Evolutionary conservation across 2,113 vertebrate genomes (phyloP).

Genomic region (Phylloscopus whistleri): DNA sequence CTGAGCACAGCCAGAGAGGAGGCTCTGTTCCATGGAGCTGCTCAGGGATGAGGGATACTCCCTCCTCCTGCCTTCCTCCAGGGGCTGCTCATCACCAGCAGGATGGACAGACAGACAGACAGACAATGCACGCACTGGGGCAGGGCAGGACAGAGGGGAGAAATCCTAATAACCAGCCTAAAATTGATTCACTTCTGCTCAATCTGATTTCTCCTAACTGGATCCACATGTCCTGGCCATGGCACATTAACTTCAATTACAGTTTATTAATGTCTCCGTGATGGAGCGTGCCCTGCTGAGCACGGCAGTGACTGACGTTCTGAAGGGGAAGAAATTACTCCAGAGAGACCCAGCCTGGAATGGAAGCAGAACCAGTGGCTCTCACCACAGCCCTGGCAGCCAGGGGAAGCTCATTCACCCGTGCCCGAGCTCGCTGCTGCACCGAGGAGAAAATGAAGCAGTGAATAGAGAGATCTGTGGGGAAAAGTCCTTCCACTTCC

Average conservation of each 20-base stretch:
- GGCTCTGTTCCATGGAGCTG: neutral
- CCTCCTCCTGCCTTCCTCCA: neutral
- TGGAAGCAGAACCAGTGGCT: neutral
- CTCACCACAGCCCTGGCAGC: slow-evolving; percentile 38
- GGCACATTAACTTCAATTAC: slow-evolving; percentile 75
- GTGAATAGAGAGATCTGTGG: neutral
- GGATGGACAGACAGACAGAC: neutral
- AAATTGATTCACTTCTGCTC: slow-evolving; percentile 33
- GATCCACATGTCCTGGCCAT: slow-evolving; percentile 47
- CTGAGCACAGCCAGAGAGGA: neutral
- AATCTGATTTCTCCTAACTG: slow-evolving; percentile 36
- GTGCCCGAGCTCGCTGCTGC: neutral
- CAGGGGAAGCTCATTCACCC: slow-evolving; percentile 72
- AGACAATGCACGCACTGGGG: neutral
- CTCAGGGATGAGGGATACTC: neutral
- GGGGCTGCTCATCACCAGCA: neutral
- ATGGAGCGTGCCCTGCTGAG: slow-evolving; percentile 6
- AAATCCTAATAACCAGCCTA: slow-evolving; percentile 13
- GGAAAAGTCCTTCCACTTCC: neutral
- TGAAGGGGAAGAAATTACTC: slow-evolving; percentile 41
- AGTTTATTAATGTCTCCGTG: slow-evolving; percentile 62
- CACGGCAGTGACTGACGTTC: neutral
- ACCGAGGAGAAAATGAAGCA: neutral
- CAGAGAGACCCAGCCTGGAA: neutral
- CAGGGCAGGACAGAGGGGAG: neutral